Evolutionary conservation across 2,888 invertebrate genomes (phyloP), one percentile per base, ranked within the genome.

Genomic region (Anarsia innoxiella): DNA sequence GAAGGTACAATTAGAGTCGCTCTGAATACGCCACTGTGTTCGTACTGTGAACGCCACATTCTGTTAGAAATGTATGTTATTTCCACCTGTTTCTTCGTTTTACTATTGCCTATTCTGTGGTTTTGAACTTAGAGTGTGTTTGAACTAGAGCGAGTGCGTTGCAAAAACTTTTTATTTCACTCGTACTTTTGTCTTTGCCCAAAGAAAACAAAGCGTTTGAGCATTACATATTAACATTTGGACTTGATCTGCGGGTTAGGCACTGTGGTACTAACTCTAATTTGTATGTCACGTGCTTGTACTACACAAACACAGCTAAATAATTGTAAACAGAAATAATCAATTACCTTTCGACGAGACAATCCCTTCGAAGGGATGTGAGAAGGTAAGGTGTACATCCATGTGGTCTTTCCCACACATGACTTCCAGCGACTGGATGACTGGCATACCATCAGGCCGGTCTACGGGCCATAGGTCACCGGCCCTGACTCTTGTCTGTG

Each of bases 361-460:
- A 66, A 96, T 94, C 41, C 95, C 96, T 67, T 96, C 94, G 80
- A 96, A 96, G 23, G 96, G 95, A 63, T 93, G 93, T 46, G 94
- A 94, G 77, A 96, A 96, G 35, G 94, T 93, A 48, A 96, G 88
- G 60, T 96, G 95, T 2, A 96, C 96, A 66, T 95, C 95, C 95
- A 96, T 96, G 76, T 96, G 95, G 67, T 95, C 94, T 78, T 95
- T 95, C 55, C 96, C 96, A 78, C 96, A 96, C 94, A 96, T 96
- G 47, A 96, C 96, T 78, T 96, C 96, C 67, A 96, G 82, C 39
- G 94, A 80, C 63, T 94, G 93, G 71, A 96, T 95, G 63, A 94
- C 92, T 46, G 95, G 94, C 94, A 95, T 94, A 49, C 93, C 94
- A 37, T 92, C 91, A 14, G 95, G 94, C 76, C 94, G 86, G 58